phyloP scores from a whole-genome alignment of 2,797 vertebrate species.

The Hydrocynus forskahlii region DNA sequence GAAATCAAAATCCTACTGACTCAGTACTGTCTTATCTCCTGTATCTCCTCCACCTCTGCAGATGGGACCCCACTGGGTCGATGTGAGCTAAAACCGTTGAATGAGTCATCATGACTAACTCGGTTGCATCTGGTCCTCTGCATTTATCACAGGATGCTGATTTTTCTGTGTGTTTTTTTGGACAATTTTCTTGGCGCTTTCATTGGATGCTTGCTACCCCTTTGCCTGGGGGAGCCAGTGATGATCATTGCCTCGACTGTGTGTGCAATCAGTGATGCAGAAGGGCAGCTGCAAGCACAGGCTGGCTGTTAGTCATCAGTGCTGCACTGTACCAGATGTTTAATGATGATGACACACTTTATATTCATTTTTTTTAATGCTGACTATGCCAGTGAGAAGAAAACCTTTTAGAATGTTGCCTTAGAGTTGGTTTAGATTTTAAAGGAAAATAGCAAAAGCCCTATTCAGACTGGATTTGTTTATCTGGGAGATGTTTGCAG shows the following conservation, averaged over 20 bases:
- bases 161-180: background rate
- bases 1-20: background rate
- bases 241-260: conserved; percentile 47
- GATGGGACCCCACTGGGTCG: background rate
- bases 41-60: conserved; percentile 31
- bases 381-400: background rate
- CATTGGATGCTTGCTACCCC: conserved; percentile 4
- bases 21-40: conserved; percentile 5
- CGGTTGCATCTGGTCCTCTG: conserved; percentile 25
- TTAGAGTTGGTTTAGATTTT: no score
- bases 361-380: background rate
- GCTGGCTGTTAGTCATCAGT: conserved; percentile 14
- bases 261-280: conserved; percentile 58
- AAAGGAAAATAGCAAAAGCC: no score
- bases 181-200: background rate
- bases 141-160: conserved; percentile 13
- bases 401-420: background rate
- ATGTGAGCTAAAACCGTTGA: conserved; percentile 29
- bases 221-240: background rate
- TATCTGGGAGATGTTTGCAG: no score
- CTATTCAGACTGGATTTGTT: no score
- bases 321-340: conserved; percentile 6
- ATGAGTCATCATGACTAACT: conserved; percentile 56
- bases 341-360: background rate
- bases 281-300: conserved; percentile 60